phyloP scores from a whole-genome alignment of 2,797 vertebrate species.

The Peromyscus eremicus region DNA sequence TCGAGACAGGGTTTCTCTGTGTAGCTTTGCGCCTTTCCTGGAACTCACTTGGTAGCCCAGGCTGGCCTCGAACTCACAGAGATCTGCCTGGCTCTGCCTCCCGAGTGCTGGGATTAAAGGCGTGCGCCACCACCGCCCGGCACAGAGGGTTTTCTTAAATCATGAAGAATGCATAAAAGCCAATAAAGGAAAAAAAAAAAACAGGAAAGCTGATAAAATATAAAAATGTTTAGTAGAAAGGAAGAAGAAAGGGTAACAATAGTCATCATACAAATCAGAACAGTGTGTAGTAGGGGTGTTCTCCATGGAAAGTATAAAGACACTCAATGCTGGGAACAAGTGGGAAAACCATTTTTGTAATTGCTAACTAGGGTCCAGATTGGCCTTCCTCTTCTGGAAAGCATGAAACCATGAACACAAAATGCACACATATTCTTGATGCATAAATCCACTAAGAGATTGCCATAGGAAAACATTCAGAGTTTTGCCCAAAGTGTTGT shows the following conservation, averaged over 20 bases:
- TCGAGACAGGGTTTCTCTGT: too few species aligned
- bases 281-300: not conserved
- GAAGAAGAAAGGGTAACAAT: not conserved
- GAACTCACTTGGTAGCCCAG: too few species aligned
- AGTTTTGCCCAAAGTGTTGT: not conserved
- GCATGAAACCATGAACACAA: not conserved
- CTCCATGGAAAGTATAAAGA: not conserved
- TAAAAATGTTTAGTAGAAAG: not conserved
- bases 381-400: not conserved
- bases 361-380: not conserved
- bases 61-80: too few species aligned
- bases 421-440: not conserved
- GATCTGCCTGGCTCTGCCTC: too few species aligned
- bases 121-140: too few species aligned
- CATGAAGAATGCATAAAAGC: not conserved
- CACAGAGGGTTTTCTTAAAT: not conserved
- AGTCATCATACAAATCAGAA: not conserved
- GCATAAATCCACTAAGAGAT: not conserved
- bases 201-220: slow-evolving; percentile 10
- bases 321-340: not conserved
- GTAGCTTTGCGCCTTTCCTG: too few species aligned
- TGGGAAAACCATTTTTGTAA: not conserved
- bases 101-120: too few species aligned
- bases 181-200: not conserved
- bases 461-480: not conserved